A percentile compares a stretch with the other conserved stretches of the same genome.
These are phyloP conservation scores for Gasterosteus aculeatus DNA, from an alignment of 2,113 vertebrate species.

Conservation along the genomic window DNA sequence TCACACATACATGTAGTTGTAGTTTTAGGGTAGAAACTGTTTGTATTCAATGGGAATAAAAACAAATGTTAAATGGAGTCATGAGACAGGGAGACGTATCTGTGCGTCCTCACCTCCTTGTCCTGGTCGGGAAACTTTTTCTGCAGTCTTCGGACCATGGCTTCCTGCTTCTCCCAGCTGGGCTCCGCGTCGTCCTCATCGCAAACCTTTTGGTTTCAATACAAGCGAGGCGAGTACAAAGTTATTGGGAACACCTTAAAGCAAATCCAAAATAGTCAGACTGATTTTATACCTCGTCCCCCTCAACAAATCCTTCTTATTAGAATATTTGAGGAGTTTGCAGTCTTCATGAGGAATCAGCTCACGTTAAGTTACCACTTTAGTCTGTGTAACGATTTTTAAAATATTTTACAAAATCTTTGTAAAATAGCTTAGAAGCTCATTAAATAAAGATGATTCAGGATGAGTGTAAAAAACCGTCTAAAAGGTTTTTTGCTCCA, in stretches of 20 bases:
- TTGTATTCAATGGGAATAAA: background rate
- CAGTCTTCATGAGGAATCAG: too few species aligned
- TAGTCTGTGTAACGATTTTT: too few species aligned
- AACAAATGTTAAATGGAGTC: background rate
- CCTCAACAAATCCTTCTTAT: background rate
- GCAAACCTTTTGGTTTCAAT: slow-evolving; percentile 27
- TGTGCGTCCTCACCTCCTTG: slow-evolving; percentile 83
- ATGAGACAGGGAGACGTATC: too few species aligned
- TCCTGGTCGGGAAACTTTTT: slow-evolving; percentile 88
- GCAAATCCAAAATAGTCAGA: background rate
- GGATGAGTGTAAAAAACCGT: too few species aligned
- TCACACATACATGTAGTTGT: background rate
- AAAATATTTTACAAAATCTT: too few species aligned
- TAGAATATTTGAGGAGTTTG: background rate
- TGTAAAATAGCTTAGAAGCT: too few species aligned
- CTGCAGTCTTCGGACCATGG: slow-evolving; percentile 88
- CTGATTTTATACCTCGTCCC: background rate
- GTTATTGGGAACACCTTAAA: background rate
- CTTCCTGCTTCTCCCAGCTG: slow-evolving; percentile 86
- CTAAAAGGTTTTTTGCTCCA: background rate
- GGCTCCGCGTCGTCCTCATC: slow-evolving; percentile 68
- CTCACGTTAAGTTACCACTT: too few species aligned
- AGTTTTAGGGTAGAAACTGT: background rate
- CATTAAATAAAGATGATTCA: too few species aligned
- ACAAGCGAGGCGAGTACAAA: background rate